Evolutionary conservation across 2,888 invertebrate genomes (phyloP).

Genomic region (Macrophya alboannulata): DNA sequence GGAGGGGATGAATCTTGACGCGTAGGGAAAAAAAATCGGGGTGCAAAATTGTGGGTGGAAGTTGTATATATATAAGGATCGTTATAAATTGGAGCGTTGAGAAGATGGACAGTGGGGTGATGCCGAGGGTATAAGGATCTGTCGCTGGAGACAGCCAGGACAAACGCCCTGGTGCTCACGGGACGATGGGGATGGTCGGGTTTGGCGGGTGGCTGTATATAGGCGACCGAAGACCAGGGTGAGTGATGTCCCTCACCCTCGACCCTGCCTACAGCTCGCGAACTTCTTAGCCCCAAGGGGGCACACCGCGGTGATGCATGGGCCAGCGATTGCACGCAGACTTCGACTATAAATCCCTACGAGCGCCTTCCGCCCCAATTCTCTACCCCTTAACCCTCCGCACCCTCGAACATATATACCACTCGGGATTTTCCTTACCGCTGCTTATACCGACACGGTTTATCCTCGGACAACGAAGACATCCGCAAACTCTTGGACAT

Average conservation of each 20-base stretch:
- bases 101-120: conserved; percentile 54
- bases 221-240: conserved; percentile 54
- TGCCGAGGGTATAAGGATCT: conserved; percentile 57
- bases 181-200: conserved; percentile 36
- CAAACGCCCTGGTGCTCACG: conserved; percentile 60
- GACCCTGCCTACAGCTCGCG: conserved; percentile 63
- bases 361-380: conserved; percentile 60
- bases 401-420: background rate
- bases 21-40: background rate
- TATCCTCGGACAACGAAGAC: background rate
- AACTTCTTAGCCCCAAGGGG: conserved; percentile 63
- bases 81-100: conserved; percentile 56
- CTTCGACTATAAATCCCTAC: conserved; percentile 71
- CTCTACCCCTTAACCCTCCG: conserved; percentile 56
- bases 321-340: conserved; percentile 71
- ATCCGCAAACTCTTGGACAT: background rate
- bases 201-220: background rate
- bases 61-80: background rate
- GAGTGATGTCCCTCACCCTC: conserved; percentile 64
- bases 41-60: background rate
- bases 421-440: background rate
- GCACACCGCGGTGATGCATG: conserved; percentile 67
- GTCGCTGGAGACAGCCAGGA: conserved; percentile 62
- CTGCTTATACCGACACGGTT: background rate
- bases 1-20: background rate